Conservation (phyloP, 2,113 vertebrate genomes). For the Vulpes vulpes region DNA sequence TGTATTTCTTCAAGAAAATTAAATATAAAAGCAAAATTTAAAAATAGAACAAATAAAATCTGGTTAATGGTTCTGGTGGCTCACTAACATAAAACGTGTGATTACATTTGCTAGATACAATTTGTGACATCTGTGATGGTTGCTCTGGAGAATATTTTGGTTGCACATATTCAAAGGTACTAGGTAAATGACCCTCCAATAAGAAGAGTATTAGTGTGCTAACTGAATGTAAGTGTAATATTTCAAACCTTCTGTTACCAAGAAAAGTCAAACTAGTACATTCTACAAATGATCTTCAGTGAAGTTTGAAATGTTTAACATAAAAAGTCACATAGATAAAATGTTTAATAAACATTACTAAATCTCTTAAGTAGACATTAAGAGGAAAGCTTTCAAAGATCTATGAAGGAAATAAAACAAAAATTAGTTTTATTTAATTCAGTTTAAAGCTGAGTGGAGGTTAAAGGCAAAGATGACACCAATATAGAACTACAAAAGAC, state of each 20-base stretch:
- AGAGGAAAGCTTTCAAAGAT: constrained; percentile 36
- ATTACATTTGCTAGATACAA: neutral
- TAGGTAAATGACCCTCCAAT: neutral
- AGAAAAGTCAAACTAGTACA: neutral
- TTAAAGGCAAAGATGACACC: constrained; percentile 1
- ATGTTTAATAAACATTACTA: constrained; percentile 38
- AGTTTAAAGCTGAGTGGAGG: neutral
- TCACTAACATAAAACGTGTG: neutral
- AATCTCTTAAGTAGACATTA: constrained; percentile 21
- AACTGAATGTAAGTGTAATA: neutral
- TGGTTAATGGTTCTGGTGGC: neutral
- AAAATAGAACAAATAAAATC: neutral
- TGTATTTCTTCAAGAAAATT: constrained; percentile 42
- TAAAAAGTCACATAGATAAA: neutral
- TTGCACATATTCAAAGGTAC: neutral
- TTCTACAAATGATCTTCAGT: constrained; percentile 20
- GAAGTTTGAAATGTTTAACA: constrained; percentile 17
- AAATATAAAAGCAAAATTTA: constrained; percentile 52
- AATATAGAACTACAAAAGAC: neutral
- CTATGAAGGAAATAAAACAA: neutral
- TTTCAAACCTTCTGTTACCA: neutral
- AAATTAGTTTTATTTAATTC: constrained; percentile 24
- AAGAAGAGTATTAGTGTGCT: neutral
- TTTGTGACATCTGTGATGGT: neutral
- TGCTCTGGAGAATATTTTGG: constrained; percentile 21